Evolutionary conservation across 2,797 vertebrate species (phyloP), one percentile per base, ranked within the genome.

Genomic region (Serranus cabrilla): DNA sequence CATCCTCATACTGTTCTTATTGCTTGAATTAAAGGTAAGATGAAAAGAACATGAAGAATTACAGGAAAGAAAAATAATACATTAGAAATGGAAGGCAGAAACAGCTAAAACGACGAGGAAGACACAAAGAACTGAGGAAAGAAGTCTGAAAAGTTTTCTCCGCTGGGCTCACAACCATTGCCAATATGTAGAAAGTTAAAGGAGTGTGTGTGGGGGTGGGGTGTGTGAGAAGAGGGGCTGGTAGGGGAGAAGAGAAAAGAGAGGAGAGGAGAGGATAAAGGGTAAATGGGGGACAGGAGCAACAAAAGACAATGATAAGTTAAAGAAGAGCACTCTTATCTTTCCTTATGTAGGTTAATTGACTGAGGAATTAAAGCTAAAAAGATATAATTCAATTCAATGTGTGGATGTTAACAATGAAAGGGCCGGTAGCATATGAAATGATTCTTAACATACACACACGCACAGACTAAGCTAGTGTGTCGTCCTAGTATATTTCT

Each of bases 301-400:
- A 86, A 90, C 81, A 88, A 83, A 87, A 88, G 89, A 83, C 82
- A 84, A 81, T 71, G 90, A 90, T 84, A 87, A 89, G 78, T 89
- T 91, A 82, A 90, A 80, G 84, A 89, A 71, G 82, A 87, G 40
- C 71, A 74, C 74, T 62, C 78, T 85, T 85, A 89, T 90, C 86
- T 82, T 62, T 84, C 74, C 61, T 87, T 91, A 93, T 92, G 86
- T 94, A 91, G 93, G 92, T 92, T 94, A 94, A 93, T 93, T 93
- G 91, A 91, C 87, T 91, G 78, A 92, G 89, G 92, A 92, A 89
- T 93, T 90, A 83, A 90, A 90, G 86, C 61, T 73, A 83, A 82
- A 68, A 76, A 83, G 62, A 88, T 88, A 87, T 83, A 87, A 92
- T 93, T 91, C 85, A 90, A 93, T 91, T 89, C 71, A 74, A 80